These are phyloP conservation scores for Eleutherodactylus coqui DNA, from an alignment of 2,797 vertebrate genomes.

Conservation along the genomic window DNA sequence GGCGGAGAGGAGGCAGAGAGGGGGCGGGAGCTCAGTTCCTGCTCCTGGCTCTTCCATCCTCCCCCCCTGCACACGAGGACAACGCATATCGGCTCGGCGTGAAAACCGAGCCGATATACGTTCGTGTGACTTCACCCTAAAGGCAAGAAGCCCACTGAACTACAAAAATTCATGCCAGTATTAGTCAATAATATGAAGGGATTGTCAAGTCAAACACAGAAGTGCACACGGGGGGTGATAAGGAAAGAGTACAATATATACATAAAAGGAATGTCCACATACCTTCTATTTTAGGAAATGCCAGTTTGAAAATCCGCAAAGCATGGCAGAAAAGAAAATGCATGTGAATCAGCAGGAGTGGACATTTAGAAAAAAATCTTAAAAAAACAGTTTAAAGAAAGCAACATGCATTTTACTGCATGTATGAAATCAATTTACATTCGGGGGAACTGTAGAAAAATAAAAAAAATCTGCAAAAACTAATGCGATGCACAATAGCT, in stretches of 20 bases:
- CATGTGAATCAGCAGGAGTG: conserved; percentile 55
- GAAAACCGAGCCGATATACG: no score
- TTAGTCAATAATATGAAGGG: not conserved
- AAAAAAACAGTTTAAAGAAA: conserved; percentile 22
- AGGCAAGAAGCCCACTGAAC: not conserved
- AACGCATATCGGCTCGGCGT: no score
- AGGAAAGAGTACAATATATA: conserved; percentile 32
- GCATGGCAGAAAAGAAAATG: conserved; percentile 63
- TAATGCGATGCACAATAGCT: not conserved
- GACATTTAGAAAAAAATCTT: conserved; percentile 9
- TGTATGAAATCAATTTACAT: not conserved
- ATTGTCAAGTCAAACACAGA: conserved; percentile 33
- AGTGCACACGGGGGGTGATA: conserved; percentile 15
- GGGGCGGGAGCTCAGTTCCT: no score
- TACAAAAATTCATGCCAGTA: conserved; percentile 6
- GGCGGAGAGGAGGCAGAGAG: no score
- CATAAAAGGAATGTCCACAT: conserved; percentile 53
- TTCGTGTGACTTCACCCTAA: no score
- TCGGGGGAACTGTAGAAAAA: not conserved
- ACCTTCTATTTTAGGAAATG: conserved; percentile 61
- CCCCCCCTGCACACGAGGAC: no score
- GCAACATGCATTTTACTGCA: conserved; percentile 39
- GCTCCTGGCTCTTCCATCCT: no score
- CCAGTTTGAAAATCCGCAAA: conserved; percentile 62
- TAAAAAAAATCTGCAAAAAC: not conserved